Evolutionary conservation across 2,797 vertebrate species (phyloP).

Genomic region (Siniperca obscura): DNA sequence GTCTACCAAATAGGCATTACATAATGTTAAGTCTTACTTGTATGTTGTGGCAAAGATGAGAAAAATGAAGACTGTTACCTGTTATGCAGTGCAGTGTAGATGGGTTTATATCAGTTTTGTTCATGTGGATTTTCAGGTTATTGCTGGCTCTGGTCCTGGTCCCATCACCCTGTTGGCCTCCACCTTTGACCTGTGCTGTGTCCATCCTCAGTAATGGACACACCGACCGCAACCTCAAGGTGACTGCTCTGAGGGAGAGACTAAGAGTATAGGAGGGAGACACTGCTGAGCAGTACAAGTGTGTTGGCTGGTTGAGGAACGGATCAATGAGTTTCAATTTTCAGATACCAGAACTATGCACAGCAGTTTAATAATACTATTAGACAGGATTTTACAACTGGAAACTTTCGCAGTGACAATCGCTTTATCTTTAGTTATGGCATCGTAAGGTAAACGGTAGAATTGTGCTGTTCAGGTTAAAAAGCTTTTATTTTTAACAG

Average conservation of each 20-base stretch:
- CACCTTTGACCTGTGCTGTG: slow-evolving; percentile 88
- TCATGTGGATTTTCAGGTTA: slow-evolving; percentile 66
- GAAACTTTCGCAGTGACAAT: no score
- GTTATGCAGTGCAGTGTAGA: background rate
- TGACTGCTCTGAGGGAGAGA: slow-evolving; percentile 52
- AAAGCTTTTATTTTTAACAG: background rate
- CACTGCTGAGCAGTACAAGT: background rate
- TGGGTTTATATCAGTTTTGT: background rate
- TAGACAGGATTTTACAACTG: background rate
- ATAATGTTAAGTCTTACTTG: background rate
- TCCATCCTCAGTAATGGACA: slow-evolving; percentile 88
- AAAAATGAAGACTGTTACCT: background rate
- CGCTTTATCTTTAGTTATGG: background rate
- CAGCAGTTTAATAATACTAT: background rate
- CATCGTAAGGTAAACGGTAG: background rate
- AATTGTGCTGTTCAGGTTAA: no score
- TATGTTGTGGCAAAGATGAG: background rate
- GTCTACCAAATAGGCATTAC: background rate
- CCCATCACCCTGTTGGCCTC: slow-evolving; percentile 86
- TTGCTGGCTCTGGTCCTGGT: slow-evolving; percentile 89
- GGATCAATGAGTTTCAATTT: background rate
- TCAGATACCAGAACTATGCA: background rate
- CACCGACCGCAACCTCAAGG: slow-evolving; percentile 86
- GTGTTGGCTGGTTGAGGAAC: background rate
- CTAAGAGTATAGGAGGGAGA: background rate